A percentile compares a stretch with the other conserved stretches of the same genome.
Evolutionary conservation across 2,797 vertebrate genomes (phyloP).

Genomic region (Pseudotriccus pelzelni): DNA sequence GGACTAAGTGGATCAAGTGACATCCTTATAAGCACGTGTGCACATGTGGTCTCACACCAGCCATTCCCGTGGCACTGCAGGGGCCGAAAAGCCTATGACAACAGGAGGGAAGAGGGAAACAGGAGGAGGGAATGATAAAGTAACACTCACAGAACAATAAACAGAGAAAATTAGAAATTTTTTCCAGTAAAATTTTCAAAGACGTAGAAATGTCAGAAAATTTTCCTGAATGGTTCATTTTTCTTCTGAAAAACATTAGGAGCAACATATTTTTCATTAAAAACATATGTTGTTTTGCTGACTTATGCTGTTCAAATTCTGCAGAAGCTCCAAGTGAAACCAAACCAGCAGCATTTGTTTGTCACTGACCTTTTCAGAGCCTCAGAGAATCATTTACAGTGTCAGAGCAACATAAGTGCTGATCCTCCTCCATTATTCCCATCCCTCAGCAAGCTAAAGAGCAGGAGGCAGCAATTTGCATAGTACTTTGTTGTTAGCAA

Average conservation of each 20-base stretch:
- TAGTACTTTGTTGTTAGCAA: not conserved
- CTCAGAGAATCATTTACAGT: not conserved
- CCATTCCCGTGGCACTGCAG: accelerated
- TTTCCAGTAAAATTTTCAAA: not conserved
- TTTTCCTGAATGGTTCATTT: not conserved
- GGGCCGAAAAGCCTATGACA: not conserved
- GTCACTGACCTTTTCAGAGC: not conserved
- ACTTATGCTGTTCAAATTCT: not conserved
- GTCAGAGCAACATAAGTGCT: not conserved
- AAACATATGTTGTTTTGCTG: not conserved
- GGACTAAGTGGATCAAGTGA: not conserved
- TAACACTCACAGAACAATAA: not conserved
- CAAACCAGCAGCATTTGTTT: not conserved
- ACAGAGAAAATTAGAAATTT: not conserved
- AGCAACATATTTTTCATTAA: not conserved
- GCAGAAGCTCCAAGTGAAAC: not conserved
- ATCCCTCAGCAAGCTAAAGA: not conserved
- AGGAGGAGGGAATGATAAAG: not conserved
- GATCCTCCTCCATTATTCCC: not conserved
- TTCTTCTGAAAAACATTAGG: not conserved
- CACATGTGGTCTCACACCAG: accelerated
- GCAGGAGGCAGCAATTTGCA: not conserved
- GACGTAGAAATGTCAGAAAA: not conserved
- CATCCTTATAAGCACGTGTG: not conserved
- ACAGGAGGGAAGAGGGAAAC: not conserved